phyloP scores from a whole-genome alignment of 64 coral and sea anemone species.

The Pachyseris speciosa region DNA sequence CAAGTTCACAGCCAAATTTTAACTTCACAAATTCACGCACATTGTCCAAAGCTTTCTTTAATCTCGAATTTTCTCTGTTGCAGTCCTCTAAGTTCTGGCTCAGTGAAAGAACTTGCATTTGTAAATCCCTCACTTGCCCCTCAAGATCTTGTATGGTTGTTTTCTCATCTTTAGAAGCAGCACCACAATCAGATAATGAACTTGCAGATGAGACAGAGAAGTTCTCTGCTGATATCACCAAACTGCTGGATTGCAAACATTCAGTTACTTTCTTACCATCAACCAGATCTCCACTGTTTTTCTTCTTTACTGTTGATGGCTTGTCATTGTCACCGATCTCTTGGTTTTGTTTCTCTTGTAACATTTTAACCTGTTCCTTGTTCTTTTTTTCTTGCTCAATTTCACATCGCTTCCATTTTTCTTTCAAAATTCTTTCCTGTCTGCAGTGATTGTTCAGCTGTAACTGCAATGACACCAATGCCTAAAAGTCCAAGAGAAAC shows the following conservation, averaged over 20 bases:
- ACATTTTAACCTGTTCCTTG: conserved; percentile 22
- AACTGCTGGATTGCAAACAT: conserved; percentile 57
- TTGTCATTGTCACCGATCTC: conserved; percentile 40
- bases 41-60: conserved; percentile 71
- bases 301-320: neutral
- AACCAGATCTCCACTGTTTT: conserved; percentile 11
- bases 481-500: conserved; percentile 50
- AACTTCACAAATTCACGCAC: conserved; percentile 66
- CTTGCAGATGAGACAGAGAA: conserved; percentile 87
- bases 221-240: conserved; percentile 93
- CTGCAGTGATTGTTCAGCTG: conserved; percentile 82
- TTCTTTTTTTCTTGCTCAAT: conserved; percentile 53
- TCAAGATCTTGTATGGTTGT: conserved; percentile 21
- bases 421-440: conserved; percentile 86
- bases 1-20: conserved; percentile 64
- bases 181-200: conserved; percentile 63
- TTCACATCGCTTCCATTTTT: conserved; percentile 82
- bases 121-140: conserved; percentile 78
- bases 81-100: conserved; percentile 90
- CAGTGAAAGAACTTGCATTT: conserved; percentile 92
- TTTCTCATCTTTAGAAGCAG: conserved; percentile 73
- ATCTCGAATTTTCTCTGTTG: conserved; percentile 89
- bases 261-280: conserved; percentile 37
- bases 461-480: conserved; percentile 89
- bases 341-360: conserved; percentile 21